Evolutionary conservation across 2,888 invertebrate species (phyloP), one percentile per base, ranked within the genome.

Genomic region (Tetheella fluctuosa): DNA sequence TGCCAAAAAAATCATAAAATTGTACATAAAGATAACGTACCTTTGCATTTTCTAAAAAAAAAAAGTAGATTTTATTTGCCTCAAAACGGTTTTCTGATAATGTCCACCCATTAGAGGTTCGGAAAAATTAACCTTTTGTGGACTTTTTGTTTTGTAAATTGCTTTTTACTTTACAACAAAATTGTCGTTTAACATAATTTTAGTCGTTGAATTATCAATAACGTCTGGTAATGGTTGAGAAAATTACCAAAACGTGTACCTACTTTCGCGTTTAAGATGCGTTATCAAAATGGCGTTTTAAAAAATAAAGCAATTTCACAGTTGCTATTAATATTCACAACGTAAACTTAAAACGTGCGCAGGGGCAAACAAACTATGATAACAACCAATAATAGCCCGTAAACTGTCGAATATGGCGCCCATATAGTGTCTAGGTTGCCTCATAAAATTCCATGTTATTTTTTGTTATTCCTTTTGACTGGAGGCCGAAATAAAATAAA

Each of bases 71-170:
- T 86, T 87, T 83, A 84, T 85, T 86, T 83, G 74, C 75, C 77
- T 81, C 84, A 84, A 85, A 89, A 85, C 84, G 85, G 80, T 83
- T 88, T 89, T 88, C 79, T 79, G 84, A 89, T 90, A 90, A 89
- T 86, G 84, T 84, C 74, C 77, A 70, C 62, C 86, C 86, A 88
- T 89, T 86, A 90, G 83, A 79, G 84, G 86, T 85, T 85, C 81
- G 77, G 79, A 77, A 84, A 80, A 87, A 86, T 78, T 77, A 76
- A 77, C 78, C 82, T 80, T 85, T 83, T 78, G 80, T 80, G 71
- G 81, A 76, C 78, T 79, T 83, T 83, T 75, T 74, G 69, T 68
- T 74, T 64, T 73, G 67, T 69, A 75, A 81, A 82, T 80, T 73
- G 73, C 71, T 71, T 73, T 76, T 74, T 68, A 74, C 66, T 77